A percentile compares a stretch with the other conserved stretches of the same genome.
These are phyloP conservation scores for Engystomops pustulosus DNA, from an alignment of 2,113 vertebrate genomes.

Conservation along the genomic window DNA sequence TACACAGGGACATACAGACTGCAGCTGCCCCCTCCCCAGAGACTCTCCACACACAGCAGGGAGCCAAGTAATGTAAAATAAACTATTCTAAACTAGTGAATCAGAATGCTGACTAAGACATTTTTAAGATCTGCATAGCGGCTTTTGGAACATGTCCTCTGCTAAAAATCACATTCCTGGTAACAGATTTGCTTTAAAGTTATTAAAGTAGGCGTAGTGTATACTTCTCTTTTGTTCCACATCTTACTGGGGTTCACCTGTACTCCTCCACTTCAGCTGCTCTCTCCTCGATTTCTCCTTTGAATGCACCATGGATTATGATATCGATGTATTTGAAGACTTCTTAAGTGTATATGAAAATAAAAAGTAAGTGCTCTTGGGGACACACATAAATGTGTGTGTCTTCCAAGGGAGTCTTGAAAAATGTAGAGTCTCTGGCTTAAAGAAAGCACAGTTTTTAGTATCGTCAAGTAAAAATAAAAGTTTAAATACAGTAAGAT, in stretches of 20 bases:
- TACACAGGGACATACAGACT: too few relatives aligned
- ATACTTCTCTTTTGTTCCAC: background rate
- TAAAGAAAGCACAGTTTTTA: background rate
- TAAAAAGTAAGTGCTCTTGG: constrained; percentile 93
- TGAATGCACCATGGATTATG: constrained; percentile 96
- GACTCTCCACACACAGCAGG: too few relatives aligned
- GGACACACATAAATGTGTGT: background rate
- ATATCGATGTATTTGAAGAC: constrained; percentile 96
- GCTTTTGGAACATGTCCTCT: too few relatives aligned
- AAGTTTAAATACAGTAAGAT: background rate
- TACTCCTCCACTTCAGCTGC: constrained; percentile 83
- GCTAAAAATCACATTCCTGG: too few relatives aligned
- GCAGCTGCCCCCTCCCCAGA: too few relatives aligned
- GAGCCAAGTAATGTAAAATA: too few relatives aligned
- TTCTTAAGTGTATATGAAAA: constrained; percentile 97
- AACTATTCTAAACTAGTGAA: too few relatives aligned
- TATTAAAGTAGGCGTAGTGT: too few relatives aligned
- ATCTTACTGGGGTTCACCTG: constrained; percentile 51
- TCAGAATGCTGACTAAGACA: too few relatives aligned
- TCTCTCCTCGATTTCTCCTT: constrained; percentile 98
- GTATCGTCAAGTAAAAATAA: background rate
- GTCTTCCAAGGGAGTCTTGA: constrained; percentile 14
- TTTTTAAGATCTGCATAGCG: too few relatives aligned
- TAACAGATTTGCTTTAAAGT: too few relatives aligned
- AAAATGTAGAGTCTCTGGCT: background rate